Evolutionary conservation across 2,113 vertebrate species (phyloP).

Genomic region (Neogobius melanostomus): DNA sequence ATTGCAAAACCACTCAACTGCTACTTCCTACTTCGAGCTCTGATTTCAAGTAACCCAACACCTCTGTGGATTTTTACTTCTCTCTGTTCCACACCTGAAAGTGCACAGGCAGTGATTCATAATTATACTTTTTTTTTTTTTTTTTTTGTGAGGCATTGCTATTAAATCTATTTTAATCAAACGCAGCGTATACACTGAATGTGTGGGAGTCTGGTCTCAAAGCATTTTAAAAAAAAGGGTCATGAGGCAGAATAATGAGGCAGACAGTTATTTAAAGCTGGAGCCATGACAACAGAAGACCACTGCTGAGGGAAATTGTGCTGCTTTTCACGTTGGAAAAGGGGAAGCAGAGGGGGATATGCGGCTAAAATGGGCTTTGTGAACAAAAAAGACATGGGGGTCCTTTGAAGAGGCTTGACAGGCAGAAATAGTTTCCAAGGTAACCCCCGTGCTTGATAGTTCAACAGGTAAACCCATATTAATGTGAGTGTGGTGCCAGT

Average conservation of each 20-base stretch:
- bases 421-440: not conserved
- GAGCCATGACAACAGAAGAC: slow-evolving; percentile 70
- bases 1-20: slow-evolving; percentile 11
- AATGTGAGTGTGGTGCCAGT: too few relatives aligned
- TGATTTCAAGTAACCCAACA: slow-evolving; percentile 17
- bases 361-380: slow-evolving; percentile 11
- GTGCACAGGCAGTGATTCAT: slow-evolving; percentile 34
- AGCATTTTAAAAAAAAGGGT: slow-evolving; percentile 45
- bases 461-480: too few relatives aligned
- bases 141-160: not conserved
- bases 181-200: slow-evolving; percentile 17
- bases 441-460: too few relatives aligned
- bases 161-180: slow-evolving; percentile 45
- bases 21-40: slow-evolving; percentile 22
- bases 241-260: slow-evolving; percentile 61
- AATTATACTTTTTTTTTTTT: not conserved
- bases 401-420: not conserved
- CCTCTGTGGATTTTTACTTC: slow-evolving; percentile 11
- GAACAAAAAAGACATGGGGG: not conserved
- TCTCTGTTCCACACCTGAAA: slow-evolving; percentile 18
- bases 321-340: slow-evolving; percentile 21
- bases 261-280: slow-evolving; percentile 69
- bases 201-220: slow-evolving; percentile 48
- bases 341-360: slow-evolving; percentile 10
- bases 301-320: slow-evolving; percentile 44